Evolutionary conservation across 2,797 vertebrate genomes (phyloP), one percentile per base, ranked within the genome.

Genomic region (Chaenodraco wilsoni): DNA sequence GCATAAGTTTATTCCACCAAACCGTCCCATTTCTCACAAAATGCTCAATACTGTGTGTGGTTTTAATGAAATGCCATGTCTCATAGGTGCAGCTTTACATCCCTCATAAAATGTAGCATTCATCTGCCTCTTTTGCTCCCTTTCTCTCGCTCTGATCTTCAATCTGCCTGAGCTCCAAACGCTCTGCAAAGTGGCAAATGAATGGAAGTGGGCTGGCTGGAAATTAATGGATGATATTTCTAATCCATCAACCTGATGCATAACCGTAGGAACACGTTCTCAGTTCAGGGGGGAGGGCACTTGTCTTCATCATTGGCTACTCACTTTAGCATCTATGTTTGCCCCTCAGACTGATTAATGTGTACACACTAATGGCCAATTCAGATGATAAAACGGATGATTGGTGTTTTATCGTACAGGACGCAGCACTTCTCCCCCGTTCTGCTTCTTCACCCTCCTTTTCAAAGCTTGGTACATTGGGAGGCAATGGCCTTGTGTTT

Each of bases 201-300:
- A 91, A 91, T 87, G 84, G 72, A 83, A 92, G 84, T 87, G 84
- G 81, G 88, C 68, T 79, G 83, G 68, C 70, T 87, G 80, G 82
- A 90, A 92, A 93, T 91, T 86, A 92, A 92, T 91, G 88, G 82
- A 91, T 85, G 74, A 88, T 85, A 89, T 91, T 78, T 85, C 69
- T 84, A 90, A 94, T 95, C 89, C 84, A 93, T 95, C 93, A 95
- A 79, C 60, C 82, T 93, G 93, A 94, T 92, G 85, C 86, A 94
- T 92, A 90, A 89, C 84, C 76, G 77, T 72, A 81, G 76, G 64
- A 87, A 83, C 77, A 83, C 21, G 63, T 83, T 90, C 87, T 88
- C 78, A 78, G 85, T 85, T 88, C 62, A 33, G 37, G 62, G 50
- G 37, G 50, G 43, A 60, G 76, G 76, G 84, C 73, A 86, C 89